Conservation (phyloP, 2,888 invertebrate species). For the Lepidonotus clava region DNA sequence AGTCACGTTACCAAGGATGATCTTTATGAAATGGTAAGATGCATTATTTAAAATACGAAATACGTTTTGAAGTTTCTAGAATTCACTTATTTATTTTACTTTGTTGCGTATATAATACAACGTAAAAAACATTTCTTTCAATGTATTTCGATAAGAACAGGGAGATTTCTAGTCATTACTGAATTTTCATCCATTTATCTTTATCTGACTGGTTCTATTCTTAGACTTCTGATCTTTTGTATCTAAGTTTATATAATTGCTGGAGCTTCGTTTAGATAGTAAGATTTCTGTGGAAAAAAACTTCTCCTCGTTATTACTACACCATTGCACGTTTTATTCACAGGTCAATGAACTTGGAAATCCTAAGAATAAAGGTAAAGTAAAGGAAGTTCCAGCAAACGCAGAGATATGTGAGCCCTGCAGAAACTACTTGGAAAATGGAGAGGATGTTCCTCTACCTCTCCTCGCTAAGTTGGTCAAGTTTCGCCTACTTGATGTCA, state of each 20-base stretch:
- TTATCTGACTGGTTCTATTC: no score
- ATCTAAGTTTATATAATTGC: no score
- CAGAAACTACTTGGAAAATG: constrained; percentile 76
- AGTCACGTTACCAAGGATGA: constrained; percentile 73
- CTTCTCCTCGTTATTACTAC: background rate
- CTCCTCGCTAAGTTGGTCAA: constrained; percentile 78
- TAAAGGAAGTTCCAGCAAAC: constrained; percentile 75
- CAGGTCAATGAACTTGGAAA: constrained; percentile 78
- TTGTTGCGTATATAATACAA: no score
- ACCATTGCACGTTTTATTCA: background rate
- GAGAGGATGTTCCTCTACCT: constrained; percentile 77
- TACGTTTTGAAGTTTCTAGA: no score
- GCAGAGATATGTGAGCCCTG: constrained; percentile 79
- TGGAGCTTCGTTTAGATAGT: no score
- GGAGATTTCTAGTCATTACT: no score
- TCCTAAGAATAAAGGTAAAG: constrained; percentile 76
- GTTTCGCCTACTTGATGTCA: constrained; percentile 76
- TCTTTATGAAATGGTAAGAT: constrained; percentile 64
- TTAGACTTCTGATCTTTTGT: no score
- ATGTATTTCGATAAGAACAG: no score
- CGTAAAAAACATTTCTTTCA: no score
- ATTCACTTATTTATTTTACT: no score
- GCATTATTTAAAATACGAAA: no score
- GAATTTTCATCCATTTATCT: no score
- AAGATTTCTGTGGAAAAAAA: background rate